Base-by-base conservation (phyloP, 2,888 invertebrate genomes). In the Microchrysa polita region DNA sequence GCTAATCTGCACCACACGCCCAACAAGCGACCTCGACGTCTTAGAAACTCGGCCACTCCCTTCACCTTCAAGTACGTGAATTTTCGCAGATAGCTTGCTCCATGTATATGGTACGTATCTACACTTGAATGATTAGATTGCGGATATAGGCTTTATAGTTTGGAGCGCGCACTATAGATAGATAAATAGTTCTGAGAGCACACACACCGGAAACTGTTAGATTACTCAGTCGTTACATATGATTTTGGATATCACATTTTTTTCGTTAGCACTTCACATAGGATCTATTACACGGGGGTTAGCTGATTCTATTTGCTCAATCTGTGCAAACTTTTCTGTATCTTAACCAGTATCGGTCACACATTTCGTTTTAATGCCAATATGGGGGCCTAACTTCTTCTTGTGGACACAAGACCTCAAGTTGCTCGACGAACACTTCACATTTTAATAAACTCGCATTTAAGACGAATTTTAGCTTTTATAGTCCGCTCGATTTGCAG, bases 381-480 rank as follows among this genome's bases (percentile, higher is more conserved):
- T 7, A 22, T 22, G 48, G 22, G n/a, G n/a, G 44, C n/a, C n/a
- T 44, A 65, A 34, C 44, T 34, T 40, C 44, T 34, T 40, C 65
- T 65, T 65, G 65, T 34, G 27, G 2, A 7, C 61, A 7, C 61
- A 48, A 67, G 27, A 34, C 67, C 14, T 53, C 63, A 71, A 75
- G 61, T 83, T 80, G 79, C 80, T 83, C 81, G 83, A 83, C 82
- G 80, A 81, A 81, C 83, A 82, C 82, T 82, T 83, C 81, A 81
- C 81, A 83, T 81, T 84, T 84, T 82, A 84, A 84, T 84, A 84
- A 84, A 83, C 83, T 82, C 83, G 83, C 82, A 81, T 82, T 81
- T 79, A 80, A 82, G 82, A 81, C 80, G 81, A 81, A 81, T 82
- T 84, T 81, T 81, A 79, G 84, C 84, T 84, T 84, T 83, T 84